Conservation (phyloP, 2,888 invertebrate genomes). For the Poecilus cupreus region DNA sequence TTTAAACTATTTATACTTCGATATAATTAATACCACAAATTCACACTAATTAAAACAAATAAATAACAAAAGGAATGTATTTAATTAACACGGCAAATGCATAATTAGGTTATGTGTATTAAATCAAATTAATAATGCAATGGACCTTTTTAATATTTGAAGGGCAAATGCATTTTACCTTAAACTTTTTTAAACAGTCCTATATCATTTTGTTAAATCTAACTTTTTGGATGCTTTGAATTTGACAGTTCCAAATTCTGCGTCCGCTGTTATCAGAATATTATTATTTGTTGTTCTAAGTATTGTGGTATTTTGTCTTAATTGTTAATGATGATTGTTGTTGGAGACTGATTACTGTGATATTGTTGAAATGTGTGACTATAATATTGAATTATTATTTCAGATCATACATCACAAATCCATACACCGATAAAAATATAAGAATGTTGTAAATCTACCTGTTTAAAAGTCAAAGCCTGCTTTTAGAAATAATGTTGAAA, state of each 20-base stretch:
- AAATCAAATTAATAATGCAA: no score
- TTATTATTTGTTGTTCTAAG: no score
- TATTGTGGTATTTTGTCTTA: no score
- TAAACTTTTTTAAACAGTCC: no score
- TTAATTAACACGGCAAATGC: background rate
- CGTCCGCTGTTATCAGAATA: no score
- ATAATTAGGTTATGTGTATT: background rate
- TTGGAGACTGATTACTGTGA: slow-evolving; percentile 51
- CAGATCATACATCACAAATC: slow-evolving; percentile 81
- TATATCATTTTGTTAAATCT: no score
- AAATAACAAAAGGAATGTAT: background rate
- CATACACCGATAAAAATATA: slow-evolving; percentile 80
- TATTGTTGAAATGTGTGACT: slow-evolving; percentile 64
- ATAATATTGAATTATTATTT: slow-evolving; percentile 67
- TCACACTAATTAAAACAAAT: background rate
- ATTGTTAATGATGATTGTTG: background rate
- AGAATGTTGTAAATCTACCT: slow-evolving; percentile 75
- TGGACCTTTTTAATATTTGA: no score
- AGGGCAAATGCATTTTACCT: no score
- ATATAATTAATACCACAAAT: background rate
- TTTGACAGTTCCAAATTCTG: no score
- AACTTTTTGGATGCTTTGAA: no score
- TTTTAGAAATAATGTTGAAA: slow-evolving; percentile 9
- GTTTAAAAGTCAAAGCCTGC: slow-evolving; percentile 63
- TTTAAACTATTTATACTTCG: background rate